Evolutionary conservation across 2,888 invertebrate genomes (phyloP).

Genomic region (Stomorhina lunata): DNA sequence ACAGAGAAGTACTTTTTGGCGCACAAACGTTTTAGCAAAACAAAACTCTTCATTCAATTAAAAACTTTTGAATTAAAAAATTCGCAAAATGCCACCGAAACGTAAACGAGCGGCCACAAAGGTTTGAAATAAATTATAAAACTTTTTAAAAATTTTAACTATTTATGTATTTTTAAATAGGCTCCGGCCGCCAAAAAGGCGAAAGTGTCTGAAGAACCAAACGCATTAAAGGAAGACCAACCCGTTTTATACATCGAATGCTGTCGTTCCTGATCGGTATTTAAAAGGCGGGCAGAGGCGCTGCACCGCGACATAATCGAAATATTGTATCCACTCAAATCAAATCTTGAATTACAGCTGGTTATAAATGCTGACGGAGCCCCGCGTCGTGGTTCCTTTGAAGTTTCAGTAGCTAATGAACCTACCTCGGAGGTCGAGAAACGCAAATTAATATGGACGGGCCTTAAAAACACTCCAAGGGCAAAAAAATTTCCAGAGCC

Average conservation of each 20-base stretch:
- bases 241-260: conserved; percentile 77
- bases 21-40: too few relatives aligned
- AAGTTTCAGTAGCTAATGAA: conserved; percentile 70
- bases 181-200: conserved; percentile 28
- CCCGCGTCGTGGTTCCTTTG: conserved; percentile 76
- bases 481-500: conserved; percentile 75
- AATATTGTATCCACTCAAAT: conserved; percentile 67
- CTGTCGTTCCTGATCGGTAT: conserved; percentile 78
- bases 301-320: conserved; percentile 71
- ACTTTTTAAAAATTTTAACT: neutral
- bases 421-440: conserved; percentile 66
- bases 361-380: conserved; percentile 74
- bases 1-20: too few relatives aligned
- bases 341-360: conserved; percentile 71
- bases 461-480: conserved; percentile 76
- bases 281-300: conserved; percentile 76
- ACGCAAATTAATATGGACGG: conserved; percentile 74
- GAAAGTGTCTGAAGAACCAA: conserved; percentile 6
- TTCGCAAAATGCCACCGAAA: conserved; percentile 67
- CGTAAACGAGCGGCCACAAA: conserved; percentile 51
- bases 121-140: neutral
- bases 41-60: neutral
- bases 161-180: neutral
- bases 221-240: conserved; percentile 54
- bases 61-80: neutral